Percentiles rank a stretch among this genome's conserved stretches.
Evolutionary conservation across 1,140 invertebrate species (phyloP).

Genomic region (Drosophila miranda): DNA sequence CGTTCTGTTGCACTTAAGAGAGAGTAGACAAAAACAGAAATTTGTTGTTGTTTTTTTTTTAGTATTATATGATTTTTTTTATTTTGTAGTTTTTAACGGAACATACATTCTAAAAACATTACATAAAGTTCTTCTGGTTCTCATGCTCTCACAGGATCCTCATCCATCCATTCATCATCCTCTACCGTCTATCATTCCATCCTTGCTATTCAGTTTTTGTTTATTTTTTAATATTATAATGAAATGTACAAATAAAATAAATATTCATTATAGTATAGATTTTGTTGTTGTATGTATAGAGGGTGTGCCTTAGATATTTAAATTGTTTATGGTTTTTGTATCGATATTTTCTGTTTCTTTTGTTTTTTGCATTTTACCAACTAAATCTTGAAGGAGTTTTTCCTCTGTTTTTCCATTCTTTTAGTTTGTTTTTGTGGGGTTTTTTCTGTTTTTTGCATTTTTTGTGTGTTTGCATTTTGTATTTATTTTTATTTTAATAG

Average conservation of each 20-base stretch:
- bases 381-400: slow-evolving; percentile 52
- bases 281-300: slow-evolving; percentile 59
- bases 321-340: slow-evolving; percentile 51
- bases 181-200: slow-evolving; percentile 12
- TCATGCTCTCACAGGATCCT: slow-evolving; percentile 20
- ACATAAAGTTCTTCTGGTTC: slow-evolving; percentile 70
- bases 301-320: slow-evolving; percentile 59
- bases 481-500: slow-evolving; percentile 55
- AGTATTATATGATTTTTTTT: slow-evolving; percentile 81
- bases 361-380: slow-evolving; percentile 28
- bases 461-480: slow-evolving; percentile 22
- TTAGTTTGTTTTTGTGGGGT: slow-evolving; percentile 53
- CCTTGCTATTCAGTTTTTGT: slow-evolving; percentile 61
- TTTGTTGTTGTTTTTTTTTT: slow-evolving; percentile 51
- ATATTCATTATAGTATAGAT: slow-evolving; percentile 74
- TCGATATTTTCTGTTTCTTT: slow-evolving; percentile 28
- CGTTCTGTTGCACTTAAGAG: neutral
- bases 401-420: slow-evolving; percentile 22
- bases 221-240: slow-evolving; percentile 63
- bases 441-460: slow-evolving; percentile 28
- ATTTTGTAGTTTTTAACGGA: slow-evolving; percentile 81
- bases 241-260: slow-evolving; percentile 81
- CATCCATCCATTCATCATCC: slow-evolving; percentile 3
- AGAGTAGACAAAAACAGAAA: neutral
- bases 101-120: slow-evolving; percentile 80